phyloP scores from a whole-genome alignment of 2,797 vertebrate species.

The Enteromius anoplus region DNA sequence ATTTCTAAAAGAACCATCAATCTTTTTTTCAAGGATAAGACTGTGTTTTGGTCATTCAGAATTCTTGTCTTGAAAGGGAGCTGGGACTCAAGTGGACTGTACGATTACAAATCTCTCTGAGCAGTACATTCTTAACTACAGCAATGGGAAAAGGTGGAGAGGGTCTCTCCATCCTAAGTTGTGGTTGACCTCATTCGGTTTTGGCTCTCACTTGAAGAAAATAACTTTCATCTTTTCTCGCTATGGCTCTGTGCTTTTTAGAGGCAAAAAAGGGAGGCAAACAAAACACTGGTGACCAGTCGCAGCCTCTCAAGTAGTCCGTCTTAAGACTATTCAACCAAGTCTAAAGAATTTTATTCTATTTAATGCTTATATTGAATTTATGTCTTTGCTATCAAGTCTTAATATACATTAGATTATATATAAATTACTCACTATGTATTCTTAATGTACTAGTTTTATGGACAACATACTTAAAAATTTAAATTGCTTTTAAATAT shows the following conservation, averaged over 20 bases:
- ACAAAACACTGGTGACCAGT: slow-evolving; percentile 36
- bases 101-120: slow-evolving; percentile 49
- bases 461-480: not conserved
- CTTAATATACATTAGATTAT: too few species aligned
- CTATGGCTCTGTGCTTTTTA: slow-evolving; percentile 45
- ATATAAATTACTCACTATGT: too few species aligned
- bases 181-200: slow-evolving; percentile 52
- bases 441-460: not conserved
- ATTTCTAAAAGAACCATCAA: slow-evolving; percentile 36
- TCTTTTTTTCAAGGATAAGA: slow-evolving; percentile 29
- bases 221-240: slow-evolving; percentile 49
- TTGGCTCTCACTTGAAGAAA: slow-evolving; percentile 53
- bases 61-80: slow-evolving; percentile 47
- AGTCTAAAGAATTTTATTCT: not conserved
- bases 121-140: slow-evolving; percentile 40
- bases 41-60: slow-evolving; percentile 47
- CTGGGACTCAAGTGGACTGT: slow-evolving; percentile 51
- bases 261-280: slow-evolving; percentile 24
- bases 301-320: slow-evolving; percentile 12
- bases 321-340: slow-evolving; percentile 30
- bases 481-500: not conserved
- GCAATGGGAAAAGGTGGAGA: slow-evolving; percentile 40
- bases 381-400: not conserved
- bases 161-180: slow-evolving; percentile 50
- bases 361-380: slow-evolving; percentile 7